phyloP scores from a whole-genome alignment of 2,888 invertebrate species.

The Psylliodes chrysocephalus region DNA sequence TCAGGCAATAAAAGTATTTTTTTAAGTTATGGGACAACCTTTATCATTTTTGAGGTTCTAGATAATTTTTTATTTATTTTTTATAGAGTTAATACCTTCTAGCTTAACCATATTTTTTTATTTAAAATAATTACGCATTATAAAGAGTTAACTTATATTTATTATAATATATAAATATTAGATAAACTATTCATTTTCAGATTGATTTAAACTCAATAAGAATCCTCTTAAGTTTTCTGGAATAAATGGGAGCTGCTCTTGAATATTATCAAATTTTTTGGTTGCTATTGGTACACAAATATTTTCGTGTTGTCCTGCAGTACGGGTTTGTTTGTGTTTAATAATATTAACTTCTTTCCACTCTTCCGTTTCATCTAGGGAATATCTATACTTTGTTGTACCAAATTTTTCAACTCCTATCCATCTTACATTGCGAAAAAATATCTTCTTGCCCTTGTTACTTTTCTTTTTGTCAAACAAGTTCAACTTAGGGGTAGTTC shows the following conservation, averaged over 20 bases:
- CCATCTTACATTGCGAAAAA: conserved; percentile 7
- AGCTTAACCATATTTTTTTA: too few species aligned
- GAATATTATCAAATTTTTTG: conserved; percentile 10
- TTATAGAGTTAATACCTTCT: too few species aligned
- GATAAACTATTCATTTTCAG: conserved; percentile 1
- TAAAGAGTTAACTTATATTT: too few species aligned
- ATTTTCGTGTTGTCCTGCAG: not conserved
- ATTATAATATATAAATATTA: too few species aligned
- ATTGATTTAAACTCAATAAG: not conserved
- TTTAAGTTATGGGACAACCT: too few species aligned
- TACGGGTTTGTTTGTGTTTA: not conserved
- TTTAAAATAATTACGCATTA: too few species aligned
- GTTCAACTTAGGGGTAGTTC: conserved; percentile 25
- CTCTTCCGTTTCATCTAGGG: conserved; percentile 1
- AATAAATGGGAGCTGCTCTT: not conserved
- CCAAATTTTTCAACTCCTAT: not conserved
- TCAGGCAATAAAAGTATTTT: too few species aligned
- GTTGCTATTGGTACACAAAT: not conserved
- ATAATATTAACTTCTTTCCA: not conserved
- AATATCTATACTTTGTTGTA: not conserved
- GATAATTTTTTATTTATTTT: too few species aligned
- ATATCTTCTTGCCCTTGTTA: conserved; percentile 15
- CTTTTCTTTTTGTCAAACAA: conserved; percentile 25
- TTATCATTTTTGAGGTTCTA: too few species aligned
- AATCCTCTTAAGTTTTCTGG: not conserved